A percentile compares a stretch with the other conserved stretches of the same genome.
phyloP scores from a whole-genome alignment of 2,888 invertebrate species.

The Elegia similella region DNA sequence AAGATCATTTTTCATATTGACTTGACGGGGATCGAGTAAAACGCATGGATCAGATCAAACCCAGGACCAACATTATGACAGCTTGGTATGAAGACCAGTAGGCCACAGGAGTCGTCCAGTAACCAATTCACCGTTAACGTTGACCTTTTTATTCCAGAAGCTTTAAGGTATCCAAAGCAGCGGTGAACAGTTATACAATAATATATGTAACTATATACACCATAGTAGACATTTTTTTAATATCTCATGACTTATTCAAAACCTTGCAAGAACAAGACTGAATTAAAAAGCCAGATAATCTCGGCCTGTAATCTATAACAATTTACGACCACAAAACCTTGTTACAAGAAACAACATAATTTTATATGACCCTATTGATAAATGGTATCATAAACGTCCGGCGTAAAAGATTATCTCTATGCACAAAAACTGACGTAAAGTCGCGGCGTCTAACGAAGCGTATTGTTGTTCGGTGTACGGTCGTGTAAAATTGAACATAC shows the following conservation, averaged over 20 bases:
- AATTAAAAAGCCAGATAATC: constrained; percentile 17
- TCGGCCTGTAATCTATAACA: constrained; percentile 31
- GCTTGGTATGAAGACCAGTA: too few relatives aligned
- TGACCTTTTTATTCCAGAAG: too few relatives aligned
- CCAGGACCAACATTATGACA: too few relatives aligned
- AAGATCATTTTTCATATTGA: too few relatives aligned
- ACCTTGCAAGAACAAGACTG: neutral
- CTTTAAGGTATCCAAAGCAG: too few relatives aligned
- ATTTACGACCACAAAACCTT: constrained; percentile 21
- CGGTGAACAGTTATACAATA: too few relatives aligned
- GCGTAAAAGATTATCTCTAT: constrained; percentile 49
- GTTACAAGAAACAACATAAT: constrained; percentile 26
- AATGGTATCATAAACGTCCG: constrained; percentile 34
- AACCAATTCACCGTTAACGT: too few relatives aligned
- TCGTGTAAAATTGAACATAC: constrained; percentile 57
- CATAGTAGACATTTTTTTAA: too few relatives aligned
- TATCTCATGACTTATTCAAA: neutral
- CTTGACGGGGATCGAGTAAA: too few relatives aligned
- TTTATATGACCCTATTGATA: constrained; percentile 32
- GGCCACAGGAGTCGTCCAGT: too few relatives aligned
- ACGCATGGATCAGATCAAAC: too few relatives aligned
- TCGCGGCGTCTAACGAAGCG: constrained; percentile 66
- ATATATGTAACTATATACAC: too few relatives aligned
- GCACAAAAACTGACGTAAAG: constrained; percentile 60
- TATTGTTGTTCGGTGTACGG: constrained; percentile 60